Base-by-base conservation (phyloP, 2,113 vertebrate species). In the Crotalus helleri region DNA sequence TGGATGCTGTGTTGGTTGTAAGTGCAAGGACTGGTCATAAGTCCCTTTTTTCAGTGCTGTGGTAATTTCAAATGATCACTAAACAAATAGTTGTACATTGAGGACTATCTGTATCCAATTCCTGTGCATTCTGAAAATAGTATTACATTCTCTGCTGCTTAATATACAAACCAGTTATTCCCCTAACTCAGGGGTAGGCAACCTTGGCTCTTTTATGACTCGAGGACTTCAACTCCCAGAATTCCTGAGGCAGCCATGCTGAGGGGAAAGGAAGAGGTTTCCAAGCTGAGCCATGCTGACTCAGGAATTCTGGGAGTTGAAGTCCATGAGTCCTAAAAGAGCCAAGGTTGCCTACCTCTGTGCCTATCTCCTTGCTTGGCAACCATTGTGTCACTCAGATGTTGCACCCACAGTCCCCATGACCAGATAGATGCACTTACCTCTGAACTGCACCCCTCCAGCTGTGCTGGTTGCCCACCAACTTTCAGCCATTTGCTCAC, bases 371-470 rank as follows among this genome's bases (percentile, higher is more conserved):
- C 69, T 33, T 74, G n/a, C 53, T 53, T 53, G 1, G 44, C 86
- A 12, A 12, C 5, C 21, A 17, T 33, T n/a, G 29, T 15, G 24
- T 53, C 10, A 13, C 57, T 44, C n/a, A 23, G 33, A 23, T 54
- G 10, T 55, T 69, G 29, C 26, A 11, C 51, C 85, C 88, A 46
- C 24, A 13, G 13, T 12, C 44, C 51, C 44, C 13, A 26, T 54
- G 29, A 53, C 64, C 9, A 54, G 24, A 17, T 12, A 51, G 81
- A 58, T 1, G 11, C 5, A 5, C 90, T 91, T 92, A 97, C 97
- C 91, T 98, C 98, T 0, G 98, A 98, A 91, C 95, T 97, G 8
- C 96, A 29, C 44, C 39, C 97, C 95, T 98, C 98, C 94, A 98
- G 96, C n/a, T 98, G 96, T 0, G 97, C 98, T 61, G 93, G 95